These are phyloP conservation scores for Cerastis rubricosa DNA, from an alignment of 2,888 invertebrate species.

Conservation along the genomic window DNA sequence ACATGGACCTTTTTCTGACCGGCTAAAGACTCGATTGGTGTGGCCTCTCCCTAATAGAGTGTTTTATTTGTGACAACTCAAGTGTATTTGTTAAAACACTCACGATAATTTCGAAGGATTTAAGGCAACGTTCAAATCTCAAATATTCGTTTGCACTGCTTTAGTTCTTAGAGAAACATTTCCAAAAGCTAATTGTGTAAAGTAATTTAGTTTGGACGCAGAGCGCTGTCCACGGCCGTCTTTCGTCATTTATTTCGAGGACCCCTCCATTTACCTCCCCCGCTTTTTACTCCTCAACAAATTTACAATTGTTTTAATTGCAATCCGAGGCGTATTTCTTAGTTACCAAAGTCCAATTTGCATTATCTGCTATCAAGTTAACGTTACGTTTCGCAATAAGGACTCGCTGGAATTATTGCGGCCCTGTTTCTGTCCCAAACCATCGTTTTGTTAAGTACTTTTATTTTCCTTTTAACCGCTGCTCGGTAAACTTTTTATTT, in stretches of 20 bases:
- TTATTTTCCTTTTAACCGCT: conserved; percentile 74
- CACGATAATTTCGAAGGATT: conserved; percentile 17
- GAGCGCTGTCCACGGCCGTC: conserved; percentile 76
- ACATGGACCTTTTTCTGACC: not conserved
- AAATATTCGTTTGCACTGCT: conserved; percentile 67
- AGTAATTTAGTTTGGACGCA: conserved; percentile 80
- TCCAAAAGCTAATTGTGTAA: conserved; percentile 81
- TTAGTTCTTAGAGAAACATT: conserved; percentile 74
- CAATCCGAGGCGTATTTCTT: conserved; percentile 78
- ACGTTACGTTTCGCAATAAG: conserved; percentile 64
- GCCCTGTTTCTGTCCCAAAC: conserved; percentile 64
- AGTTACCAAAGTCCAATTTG: conserved; percentile 79
- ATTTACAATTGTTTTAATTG: conserved; percentile 77
- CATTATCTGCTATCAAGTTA: conserved; percentile 71
- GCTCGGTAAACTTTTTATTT: conserved; percentile 73
- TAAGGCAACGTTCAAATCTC: conserved; percentile 54
- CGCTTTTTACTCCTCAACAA: conserved; percentile 71
- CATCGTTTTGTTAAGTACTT: conserved; percentile 72
- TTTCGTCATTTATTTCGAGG: conserved; percentile 80
- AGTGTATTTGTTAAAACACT: conserved; percentile 23
- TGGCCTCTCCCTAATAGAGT: not conserved
- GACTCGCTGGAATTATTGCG: conserved; percentile 62
- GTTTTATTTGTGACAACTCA: not conserved
- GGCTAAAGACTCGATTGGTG: not conserved
- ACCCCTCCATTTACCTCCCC: conserved; percentile 75